These are phyloP conservation scores for Ptycholaimellus sp. DNA, from an alignment of 2,888 invertebrate species.

Conservation along the genomic window DNA sequence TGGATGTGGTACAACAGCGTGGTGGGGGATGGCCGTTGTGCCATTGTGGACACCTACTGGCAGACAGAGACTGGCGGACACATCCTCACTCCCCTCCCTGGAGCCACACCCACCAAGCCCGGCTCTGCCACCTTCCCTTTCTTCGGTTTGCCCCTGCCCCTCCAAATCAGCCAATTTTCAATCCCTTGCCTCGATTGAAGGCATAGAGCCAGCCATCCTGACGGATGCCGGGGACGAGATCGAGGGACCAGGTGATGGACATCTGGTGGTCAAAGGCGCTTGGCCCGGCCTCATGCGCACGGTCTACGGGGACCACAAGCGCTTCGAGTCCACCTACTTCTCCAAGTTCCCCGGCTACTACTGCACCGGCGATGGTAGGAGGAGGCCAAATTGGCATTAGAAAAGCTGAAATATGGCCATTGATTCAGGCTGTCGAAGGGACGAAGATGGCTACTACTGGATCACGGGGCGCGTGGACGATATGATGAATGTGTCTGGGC, in stretches of 20 bases:
- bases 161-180: no score
- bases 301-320: conserved; percentile 61
- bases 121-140: conserved; percentile 94
- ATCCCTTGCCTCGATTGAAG: no score
- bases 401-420: background rate
- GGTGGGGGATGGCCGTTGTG: conserved; percentile 34
- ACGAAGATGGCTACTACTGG: conserved; percentile 63
- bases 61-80: conserved; percentile 98
- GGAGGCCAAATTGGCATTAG: no score
- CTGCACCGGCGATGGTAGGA: conserved; percentile 83
- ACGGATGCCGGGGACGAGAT: conserved; percentile 63
- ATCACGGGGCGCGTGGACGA: conserved; percentile 34
- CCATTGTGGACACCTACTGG: conserved; percentile 95
- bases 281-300: conserved; percentile 98
- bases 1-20: conserved; percentile 23
- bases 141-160: no score
- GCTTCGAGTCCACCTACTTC: conserved; percentile 71
- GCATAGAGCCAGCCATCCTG: conserved; percentile 61
- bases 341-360: conserved; percentile 85
- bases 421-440: conserved; percentile 33
- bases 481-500: conserved; percentile 34
- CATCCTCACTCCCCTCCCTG: conserved; percentile 78
- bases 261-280: conserved; percentile 64
- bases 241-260: conserved; percentile 70
- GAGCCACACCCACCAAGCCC: conserved; percentile 85